phyloP scores from a whole-genome alignment of 2,797 vertebrate genomes.

The Megalops cyprinoides region DNA sequence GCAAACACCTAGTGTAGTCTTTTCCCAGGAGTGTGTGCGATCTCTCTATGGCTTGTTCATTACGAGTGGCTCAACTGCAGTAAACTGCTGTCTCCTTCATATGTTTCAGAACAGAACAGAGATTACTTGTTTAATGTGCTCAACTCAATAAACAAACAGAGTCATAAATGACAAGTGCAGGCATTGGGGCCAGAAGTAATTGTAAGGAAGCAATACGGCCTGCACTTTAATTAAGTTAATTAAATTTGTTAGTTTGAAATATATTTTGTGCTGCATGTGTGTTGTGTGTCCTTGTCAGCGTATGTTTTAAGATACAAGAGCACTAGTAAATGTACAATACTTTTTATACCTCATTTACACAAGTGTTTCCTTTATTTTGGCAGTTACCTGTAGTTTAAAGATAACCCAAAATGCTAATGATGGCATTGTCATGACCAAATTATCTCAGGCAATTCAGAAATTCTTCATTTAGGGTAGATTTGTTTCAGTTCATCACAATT shows the following conservation, averaged over 20 bases:
- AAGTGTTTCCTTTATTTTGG: too few relatives aligned
- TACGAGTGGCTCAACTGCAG: neutral
- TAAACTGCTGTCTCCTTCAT: neutral
- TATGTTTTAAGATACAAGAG: too few relatives aligned
- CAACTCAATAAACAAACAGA: neutral
- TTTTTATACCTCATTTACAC: too few relatives aligned
- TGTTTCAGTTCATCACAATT: neutral
- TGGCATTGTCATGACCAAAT: neutral
- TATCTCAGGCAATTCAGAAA: neutral
- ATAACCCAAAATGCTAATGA: too few relatives aligned
- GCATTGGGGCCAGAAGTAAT: too few relatives aligned
- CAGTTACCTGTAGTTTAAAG: too few relatives aligned
- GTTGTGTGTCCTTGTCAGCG: too few relatives aligned
- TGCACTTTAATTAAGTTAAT: neutral
- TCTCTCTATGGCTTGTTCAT: neutral
- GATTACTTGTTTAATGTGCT: neutral
- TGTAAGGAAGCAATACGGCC: neutral
- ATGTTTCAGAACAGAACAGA: neutral
- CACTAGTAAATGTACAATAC: too few relatives aligned
- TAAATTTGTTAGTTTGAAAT: neutral
- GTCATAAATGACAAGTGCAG: too few relatives aligned
- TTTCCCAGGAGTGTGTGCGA: slow-evolving; percentile 5
- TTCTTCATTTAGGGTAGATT: neutral
- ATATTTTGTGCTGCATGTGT: neutral
- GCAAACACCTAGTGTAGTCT: neutral